A percentile compares a stretch with the other conserved stretches of the same genome.
Evolutionary conservation across 1,140 invertebrate genomes (phyloP).

Genomic region (Phenacoccus solenopsis): DNA sequence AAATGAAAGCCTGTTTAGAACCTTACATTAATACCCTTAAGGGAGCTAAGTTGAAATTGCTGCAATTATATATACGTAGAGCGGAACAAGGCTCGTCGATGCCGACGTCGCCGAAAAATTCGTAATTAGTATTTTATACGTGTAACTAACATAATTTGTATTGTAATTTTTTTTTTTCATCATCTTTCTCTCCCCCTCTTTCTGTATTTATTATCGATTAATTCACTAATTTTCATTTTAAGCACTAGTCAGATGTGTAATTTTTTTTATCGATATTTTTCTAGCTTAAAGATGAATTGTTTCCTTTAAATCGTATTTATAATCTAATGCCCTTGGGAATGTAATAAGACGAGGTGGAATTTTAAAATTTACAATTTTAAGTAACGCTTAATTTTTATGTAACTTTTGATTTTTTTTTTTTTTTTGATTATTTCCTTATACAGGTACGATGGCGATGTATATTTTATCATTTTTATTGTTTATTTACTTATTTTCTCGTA

Average conservation of each 20-base stretch:
- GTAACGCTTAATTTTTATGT: conserved; percentile 3
- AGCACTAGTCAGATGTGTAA: conserved; percentile 10
- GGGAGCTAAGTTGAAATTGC: conserved; percentile 67
- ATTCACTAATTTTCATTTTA: neutral
- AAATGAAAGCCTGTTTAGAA: conserved; percentile 51
- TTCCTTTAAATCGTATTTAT: neutral
- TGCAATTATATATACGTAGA: conserved; percentile 59
- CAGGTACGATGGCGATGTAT: neutral
- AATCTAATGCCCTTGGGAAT: neutral
- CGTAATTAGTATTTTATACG: neutral
- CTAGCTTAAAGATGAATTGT: neutral
- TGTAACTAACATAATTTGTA: neutral
- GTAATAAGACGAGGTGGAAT: neutral
- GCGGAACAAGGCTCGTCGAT: conserved; percentile 36
- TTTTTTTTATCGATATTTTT: neutral
- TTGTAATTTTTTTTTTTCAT: neutral
- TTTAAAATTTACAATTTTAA: neutral
- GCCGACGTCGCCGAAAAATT: conserved; percentile 28
- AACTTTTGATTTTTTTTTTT: too few relatives aligned
- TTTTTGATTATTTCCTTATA: too few relatives aligned
- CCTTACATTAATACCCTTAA: conserved; percentile 64
- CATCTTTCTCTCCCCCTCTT: neutral
- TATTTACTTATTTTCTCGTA: conserved; percentile 3
- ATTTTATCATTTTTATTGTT: neutral
- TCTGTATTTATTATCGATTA: neutral